Base-by-base conservation (phyloP, 2,113 vertebrate species). In the Pseudolaguvia tuberculata region DNA sequence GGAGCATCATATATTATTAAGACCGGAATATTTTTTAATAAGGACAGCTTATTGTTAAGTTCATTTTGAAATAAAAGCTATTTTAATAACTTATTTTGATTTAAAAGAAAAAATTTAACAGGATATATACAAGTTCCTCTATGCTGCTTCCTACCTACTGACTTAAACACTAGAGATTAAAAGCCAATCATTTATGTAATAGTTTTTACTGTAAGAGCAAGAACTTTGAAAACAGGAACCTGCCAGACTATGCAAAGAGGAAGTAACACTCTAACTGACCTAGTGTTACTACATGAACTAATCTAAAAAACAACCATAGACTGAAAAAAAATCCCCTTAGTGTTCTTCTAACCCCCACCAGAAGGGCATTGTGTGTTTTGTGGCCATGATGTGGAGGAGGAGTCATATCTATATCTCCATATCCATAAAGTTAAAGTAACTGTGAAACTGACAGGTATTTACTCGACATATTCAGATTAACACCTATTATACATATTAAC, bases 181-280 rank as follows among this genome's bases (percentile, higher is more conserved):
- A 35, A 59, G n/a, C 2, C 23, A 9, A 56, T 6, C 1, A 5
- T n/a, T 35, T 62, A 4, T 52, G 29, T 7, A 17, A 18, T 53
- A 63, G 23, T 15, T 15, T 55, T 55, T 25, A 55, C 59, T 45
- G 21, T 55, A 56, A 66, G 56, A 20, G 1, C 9, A 63, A 35
- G 17, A 21, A 70, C 13, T 21, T 20, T 55, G 67, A 2, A 47
- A 76, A 74, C 58, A 17, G 35, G 55, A 3, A 25, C 48, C 48
- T 75, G 69, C 66, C 77, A 48, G 35, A 13, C 59, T 6, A 70
- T 53, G 58, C 68, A 80, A 79, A 80, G 39, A 18, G 58, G 31
- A 82, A 72, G 15, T 67, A 70, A 61, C 5, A 23, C 62, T 78
- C 85, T 70, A n/a, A n/a, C n/a, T n/a, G 71, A 56, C 51, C 18